These are phyloP conservation scores for Xerus rutilus DNA, from an alignment of 2,797 vertebrate genomes.

Conservation along the genomic window DNA sequence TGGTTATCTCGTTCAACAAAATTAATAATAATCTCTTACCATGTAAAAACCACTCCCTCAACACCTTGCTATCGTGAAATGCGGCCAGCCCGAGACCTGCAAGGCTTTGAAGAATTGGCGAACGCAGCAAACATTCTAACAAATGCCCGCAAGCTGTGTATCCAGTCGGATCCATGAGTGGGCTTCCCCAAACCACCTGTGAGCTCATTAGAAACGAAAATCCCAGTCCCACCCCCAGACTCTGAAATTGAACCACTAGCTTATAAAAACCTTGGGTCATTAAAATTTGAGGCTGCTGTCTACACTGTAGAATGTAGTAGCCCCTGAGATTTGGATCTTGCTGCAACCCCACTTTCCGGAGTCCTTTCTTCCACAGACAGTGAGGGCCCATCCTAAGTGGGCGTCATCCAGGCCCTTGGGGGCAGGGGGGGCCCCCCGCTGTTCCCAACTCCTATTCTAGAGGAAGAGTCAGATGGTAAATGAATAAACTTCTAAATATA, in stretches of 20 bases:
- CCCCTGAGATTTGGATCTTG: not conserved
- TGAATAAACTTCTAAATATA: not conserved
- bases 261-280: rapidly evolving
- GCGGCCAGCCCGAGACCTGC: not conserved
- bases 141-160: not conserved
- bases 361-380: not conserved
- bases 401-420: not conserved
- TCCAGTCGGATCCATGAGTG: rapidly evolving
- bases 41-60: not conserved
- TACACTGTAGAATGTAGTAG: rapidly evolving
- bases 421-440: not conserved
- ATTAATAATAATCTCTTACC: not conserved
- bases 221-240: not conserved
- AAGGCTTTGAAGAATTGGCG: not conserved
- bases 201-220: not conserved
- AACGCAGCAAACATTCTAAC: not conserved
- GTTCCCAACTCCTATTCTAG: not conserved
- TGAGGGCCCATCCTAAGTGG: not conserved
- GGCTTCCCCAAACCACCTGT: no score
- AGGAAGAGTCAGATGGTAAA: not conserved
- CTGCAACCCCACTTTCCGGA: no score
- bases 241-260: not conserved
- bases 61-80: not conserved
- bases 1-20: not conserved
- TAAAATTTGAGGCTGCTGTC: rapidly evolving